Conservation (phyloP, 1,140 invertebrate species). For the Drosophila pectinifera region DNA sequence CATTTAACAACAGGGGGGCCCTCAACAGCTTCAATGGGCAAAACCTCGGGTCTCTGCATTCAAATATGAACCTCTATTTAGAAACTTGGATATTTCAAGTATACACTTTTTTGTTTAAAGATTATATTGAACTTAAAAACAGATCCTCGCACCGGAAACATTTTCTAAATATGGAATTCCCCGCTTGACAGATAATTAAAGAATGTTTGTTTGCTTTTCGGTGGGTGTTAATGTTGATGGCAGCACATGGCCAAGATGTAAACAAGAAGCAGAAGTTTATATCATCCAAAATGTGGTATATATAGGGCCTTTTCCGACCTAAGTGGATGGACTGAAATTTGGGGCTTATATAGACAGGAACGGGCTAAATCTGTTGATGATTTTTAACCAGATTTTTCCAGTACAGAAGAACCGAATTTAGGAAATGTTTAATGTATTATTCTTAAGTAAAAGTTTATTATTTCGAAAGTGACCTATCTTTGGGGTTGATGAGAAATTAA, state of each 20-base stretch:
- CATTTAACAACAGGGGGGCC: too few species aligned
- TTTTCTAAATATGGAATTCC: slow-evolving; percentile 2
- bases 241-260: slow-evolving; percentile 17
- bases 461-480: too few species aligned
- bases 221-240: slow-evolving; percentile 4
- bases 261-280: neutral
- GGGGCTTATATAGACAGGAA: too few species aligned
- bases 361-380: too few species aligned
- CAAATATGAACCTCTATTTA: too few species aligned
- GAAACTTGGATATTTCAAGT: neutral
- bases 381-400: too few species aligned
- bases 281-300: neutral
- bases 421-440: too few species aligned
- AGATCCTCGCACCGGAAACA: slow-evolving; percentile 4
- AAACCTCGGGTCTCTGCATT: too few species aligned
- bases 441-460: too few species aligned
- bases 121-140: neutral
- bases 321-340: neutral
- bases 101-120: neutral
- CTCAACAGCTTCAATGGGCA: too few species aligned
- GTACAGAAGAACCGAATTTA: too few species aligned
- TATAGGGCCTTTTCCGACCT: neutral
- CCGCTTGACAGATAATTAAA: neutral
- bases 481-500: too few species aligned
- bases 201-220: slow-evolving; percentile 10